phyloP scores from a whole-genome alignment of 53 echinoderm and acorn worm species.

The Luidia sarsii region DNA sequence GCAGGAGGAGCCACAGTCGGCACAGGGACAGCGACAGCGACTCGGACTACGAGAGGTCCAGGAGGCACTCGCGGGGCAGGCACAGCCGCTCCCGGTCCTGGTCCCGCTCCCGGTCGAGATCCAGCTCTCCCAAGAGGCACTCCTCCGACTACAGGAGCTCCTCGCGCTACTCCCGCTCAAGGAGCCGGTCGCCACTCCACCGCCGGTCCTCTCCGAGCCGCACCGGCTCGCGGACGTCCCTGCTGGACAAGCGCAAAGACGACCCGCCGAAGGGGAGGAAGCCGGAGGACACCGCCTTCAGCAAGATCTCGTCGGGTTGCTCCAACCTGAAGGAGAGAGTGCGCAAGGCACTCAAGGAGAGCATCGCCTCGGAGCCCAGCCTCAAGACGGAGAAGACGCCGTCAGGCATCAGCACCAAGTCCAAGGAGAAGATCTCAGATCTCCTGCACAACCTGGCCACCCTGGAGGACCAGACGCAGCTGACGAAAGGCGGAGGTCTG shows the following conservation, averaged over 20 bases:
- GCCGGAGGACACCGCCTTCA: background rate
- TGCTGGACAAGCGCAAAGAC: slow-evolving; percentile 52
- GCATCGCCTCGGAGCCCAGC: slow-evolving; percentile 82
- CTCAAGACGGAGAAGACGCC: slow-evolving; percentile 69
- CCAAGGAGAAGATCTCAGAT: slow-evolving; percentile 88
- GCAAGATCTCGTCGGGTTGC: slow-evolving; percentile 27
- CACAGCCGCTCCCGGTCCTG: slow-evolving; percentile 62
- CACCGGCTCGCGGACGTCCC: slow-evolving; percentile 20
- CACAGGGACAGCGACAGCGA: slow-evolving; percentile 66
- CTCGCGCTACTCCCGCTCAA: slow-evolving; percentile 55
- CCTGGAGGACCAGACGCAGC: slow-evolving; percentile 80
- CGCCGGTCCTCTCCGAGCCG: slow-evolving; percentile 22
- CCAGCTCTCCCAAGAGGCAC: slow-evolving; percentile 43
- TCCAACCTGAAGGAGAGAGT: slow-evolving; percentile 83
- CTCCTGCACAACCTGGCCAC: slow-evolving; percentile 80
- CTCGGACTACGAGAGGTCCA: slow-evolving; percentile 72
- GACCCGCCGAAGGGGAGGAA: slow-evolving; percentile 38
- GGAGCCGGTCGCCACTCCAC: slow-evolving; percentile 59
- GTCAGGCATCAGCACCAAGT: slow-evolving; percentile 62
- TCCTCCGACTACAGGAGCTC: slow-evolving; percentile 41
- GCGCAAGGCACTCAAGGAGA: slow-evolving; percentile 85
- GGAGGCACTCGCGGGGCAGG: slow-evolving; percentile 67
- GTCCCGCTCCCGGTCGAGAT: slow-evolving; percentile 42
- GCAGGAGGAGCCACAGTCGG: slow-evolving; percentile 70
- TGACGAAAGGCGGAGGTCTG: slow-evolving; percentile 83